phyloP scores from a whole-genome alignment of 2,888 invertebrate species.

The Lasioglossum marginatum region DNA sequence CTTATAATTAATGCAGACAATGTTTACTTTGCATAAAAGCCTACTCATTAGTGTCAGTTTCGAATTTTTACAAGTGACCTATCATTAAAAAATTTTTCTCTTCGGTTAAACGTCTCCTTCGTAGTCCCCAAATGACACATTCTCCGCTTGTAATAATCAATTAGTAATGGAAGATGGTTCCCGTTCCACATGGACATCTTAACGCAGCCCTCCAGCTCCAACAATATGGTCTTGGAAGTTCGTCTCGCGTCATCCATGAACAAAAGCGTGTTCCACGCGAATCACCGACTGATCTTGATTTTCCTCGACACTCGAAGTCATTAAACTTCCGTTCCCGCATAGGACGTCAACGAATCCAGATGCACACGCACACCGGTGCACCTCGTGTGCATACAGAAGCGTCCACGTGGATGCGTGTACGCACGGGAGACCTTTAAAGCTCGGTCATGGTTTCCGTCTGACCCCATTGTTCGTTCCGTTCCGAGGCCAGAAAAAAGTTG shows the following conservation, averaged over 20 bases:
- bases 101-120: not conserved
- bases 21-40: too few species aligned
- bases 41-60: too few species aligned
- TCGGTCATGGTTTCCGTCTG: slow-evolving; percentile 72
- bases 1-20: too few species aligned
- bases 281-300: slow-evolving; percentile 47
- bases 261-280: slow-evolving; percentile 13
- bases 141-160: not conserved
- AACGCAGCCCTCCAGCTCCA: not conserved
- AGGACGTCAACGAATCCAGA: slow-evolving; percentile 34
- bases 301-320: slow-evolving; percentile 49
- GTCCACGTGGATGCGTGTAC: slow-evolving; percentile 12
- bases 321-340: slow-evolving; percentile 52
- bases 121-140: not conserved
- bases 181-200: too few species aligned
- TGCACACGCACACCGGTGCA: slow-evolving; percentile 2
- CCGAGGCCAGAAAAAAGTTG: slow-evolving; percentile 63
- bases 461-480: slow-evolving; percentile 71
- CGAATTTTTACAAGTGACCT: not conserved
- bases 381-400: not conserved
- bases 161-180: not conserved
- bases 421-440: slow-evolving; percentile 52
- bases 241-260: slow-evolving; percentile 2
- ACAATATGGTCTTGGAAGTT: slow-evolving; percentile 9
- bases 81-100: not conserved